Evolutionary conservation across 2,888 invertebrate genomes (phyloP).

Genomic region (Octonoba sinensis): DNA sequence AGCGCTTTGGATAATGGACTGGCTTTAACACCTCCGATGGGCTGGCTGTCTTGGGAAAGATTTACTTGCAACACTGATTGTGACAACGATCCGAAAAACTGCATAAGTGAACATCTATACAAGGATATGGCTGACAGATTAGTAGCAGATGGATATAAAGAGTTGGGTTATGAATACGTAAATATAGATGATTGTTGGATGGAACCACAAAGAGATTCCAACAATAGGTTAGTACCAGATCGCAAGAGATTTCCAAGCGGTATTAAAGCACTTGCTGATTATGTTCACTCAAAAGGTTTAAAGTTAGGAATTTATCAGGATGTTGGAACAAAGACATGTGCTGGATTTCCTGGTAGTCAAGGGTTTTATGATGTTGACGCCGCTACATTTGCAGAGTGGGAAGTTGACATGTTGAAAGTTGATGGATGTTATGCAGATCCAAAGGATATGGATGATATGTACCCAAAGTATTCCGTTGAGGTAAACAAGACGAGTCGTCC

Average conservation of each 20-base stretch:
- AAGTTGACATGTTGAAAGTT: conserved; percentile 94
- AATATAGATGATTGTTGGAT: conserved; percentile 73
- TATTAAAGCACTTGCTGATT: conserved; percentile 72
- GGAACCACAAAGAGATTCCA: conserved; percentile 69
- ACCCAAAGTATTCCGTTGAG: conserved; percentile 90
- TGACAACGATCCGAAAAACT: conserved; percentile 32
- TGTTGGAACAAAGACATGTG: conserved; percentile 96
- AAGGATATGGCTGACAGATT: conserved; percentile 71
- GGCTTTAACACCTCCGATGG: conserved; percentile 54
- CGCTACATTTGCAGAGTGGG: conserved; percentile 91
- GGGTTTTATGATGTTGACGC: conserved; percentile 90
- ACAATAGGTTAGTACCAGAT: conserved; percentile 67
- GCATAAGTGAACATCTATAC: conserved; percentile 71
- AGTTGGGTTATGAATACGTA: conserved; percentile 72
- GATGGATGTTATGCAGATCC: conserved; percentile 91
- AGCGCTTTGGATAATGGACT: conserved; percentile 42
- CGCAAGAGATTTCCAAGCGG: conserved; percentile 73
- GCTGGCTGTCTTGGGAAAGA: conserved; percentile 46
- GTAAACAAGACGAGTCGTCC: conserved; percentile 90
- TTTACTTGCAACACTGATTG: conserved; percentile 43
- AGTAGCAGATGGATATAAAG: conserved; percentile 70
- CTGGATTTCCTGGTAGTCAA: conserved; percentile 87
- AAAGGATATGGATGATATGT: conserved; percentile 75
- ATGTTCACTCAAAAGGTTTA: conserved; percentile 87
- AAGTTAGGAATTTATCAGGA: conserved; percentile 98